Evolutionary conservation across 2,888 invertebrate genomes (phyloP).

Genomic region (Rhingia campestris): DNA sequence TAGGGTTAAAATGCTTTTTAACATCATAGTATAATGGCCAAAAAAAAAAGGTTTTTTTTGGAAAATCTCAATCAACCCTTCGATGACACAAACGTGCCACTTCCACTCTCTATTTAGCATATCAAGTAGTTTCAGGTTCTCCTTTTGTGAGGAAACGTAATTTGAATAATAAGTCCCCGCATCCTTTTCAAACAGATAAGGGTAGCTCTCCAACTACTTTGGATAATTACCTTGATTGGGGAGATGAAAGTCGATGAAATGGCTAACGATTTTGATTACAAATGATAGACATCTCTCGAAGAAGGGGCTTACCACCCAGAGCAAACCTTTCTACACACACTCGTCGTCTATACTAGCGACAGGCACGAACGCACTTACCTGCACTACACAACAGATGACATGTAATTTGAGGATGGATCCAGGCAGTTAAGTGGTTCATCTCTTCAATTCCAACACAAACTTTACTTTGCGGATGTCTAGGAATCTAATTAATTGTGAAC

Average conservation of each 20-base stretch:
- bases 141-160: constrained; percentile 20
- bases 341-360: background rate
- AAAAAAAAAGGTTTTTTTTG: too few relatives aligned
- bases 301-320: constrained; percentile 41
- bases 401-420: constrained; percentile 73
- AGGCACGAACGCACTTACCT: constrained; percentile 63
- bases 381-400: constrained; percentile 69
- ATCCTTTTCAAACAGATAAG: constrained; percentile 31
- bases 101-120: background rate
- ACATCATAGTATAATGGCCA: too few relatives aligned
- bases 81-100: background rate
- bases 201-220: background rate
- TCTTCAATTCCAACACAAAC: constrained; percentile 64
- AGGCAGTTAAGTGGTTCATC: constrained; percentile 72
- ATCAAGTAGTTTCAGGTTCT: background rate
- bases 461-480: constrained; percentile 66
- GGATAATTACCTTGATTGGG: constrained; percentile 67
- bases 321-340: constrained; percentile 7
- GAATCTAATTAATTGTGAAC: constrained; percentile 72
- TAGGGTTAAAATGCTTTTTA: too few relatives aligned
- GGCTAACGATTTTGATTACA: constrained; percentile 71
- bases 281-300: constrained; percentile 53
- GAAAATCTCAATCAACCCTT: too few relatives aligned
- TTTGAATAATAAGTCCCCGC: constrained; percentile 46
- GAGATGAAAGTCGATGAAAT: constrained; percentile 65